Base-by-base conservation (phyloP, 2,797 vertebrate species). In the Phrynocephalus forsythii region DNA sequence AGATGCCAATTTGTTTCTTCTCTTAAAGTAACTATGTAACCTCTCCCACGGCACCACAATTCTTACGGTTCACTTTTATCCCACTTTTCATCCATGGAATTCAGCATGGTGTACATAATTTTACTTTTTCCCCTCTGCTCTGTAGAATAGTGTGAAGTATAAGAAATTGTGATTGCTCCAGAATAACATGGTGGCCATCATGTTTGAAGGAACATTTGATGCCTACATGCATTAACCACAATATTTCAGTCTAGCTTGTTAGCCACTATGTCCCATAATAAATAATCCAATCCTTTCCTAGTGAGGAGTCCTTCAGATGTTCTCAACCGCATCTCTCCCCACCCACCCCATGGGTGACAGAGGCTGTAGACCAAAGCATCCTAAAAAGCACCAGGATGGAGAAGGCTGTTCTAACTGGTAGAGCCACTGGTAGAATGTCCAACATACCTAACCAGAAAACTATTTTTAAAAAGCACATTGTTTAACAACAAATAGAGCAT, bases 401-500 rank as follows among this genome's bases (percentile, higher is more conserved):
- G 1, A 73, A 73, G 13, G 71, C 30, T 73, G n/a, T 26, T 78
- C 38, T 33, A 30, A 50, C 16, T n/a, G 24, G 28, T 22, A 85
- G 1, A 90, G 82, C 85, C 79, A 83, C 60, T 84, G 89, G 87
- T 91, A 93, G 85, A 76, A 82, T 48, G 38, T 69, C 68, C 44
- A 38, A 73, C 60, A 63, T 6, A 48, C 60, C 69, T 75, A 60
- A 60, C 13, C 72, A 56, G 48, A n/a, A 90, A 89, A 84, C 18
- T 0, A 20, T 28, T 11, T 91, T 69, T 76, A 60, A 87, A 90
- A 79, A 60, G 82, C 86, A 86, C 9, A 1, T 78, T 1, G 71
- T 86, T 73, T 89, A 91, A 93, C 86, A 24, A 44, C 44, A 72
- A 80, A 7, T 83, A 88, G 20, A 91, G 86, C 11, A 0, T 86